Evolutionary conservation across 2,888 invertebrate genomes (phyloP).

Genomic region (Limnephilus auricula): DNA sequence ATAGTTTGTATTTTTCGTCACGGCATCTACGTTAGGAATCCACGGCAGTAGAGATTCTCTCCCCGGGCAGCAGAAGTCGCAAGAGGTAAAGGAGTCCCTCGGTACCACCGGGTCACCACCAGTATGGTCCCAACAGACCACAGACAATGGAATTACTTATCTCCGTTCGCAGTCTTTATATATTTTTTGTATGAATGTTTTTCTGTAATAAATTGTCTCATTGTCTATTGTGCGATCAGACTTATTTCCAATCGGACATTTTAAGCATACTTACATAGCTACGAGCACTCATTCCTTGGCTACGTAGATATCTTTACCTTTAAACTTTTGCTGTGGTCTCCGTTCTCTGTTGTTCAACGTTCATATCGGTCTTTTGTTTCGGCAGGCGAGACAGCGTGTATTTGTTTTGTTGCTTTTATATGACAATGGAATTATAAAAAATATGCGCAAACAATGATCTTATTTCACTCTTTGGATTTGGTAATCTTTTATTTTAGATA

Average conservation of each 20-base stretch:
- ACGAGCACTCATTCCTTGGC: conserved; percentile 36
- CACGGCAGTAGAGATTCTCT: background rate
- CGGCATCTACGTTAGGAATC: background rate
- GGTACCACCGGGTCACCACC: conserved; percentile 58
- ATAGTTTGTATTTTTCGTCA: background rate
- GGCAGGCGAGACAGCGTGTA: conserved; percentile 20
- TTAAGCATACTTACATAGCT: conserved; percentile 49
- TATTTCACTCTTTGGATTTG: background rate
- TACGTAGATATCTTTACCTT: conserved; percentile 48
- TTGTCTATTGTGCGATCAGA: conserved; percentile 66
- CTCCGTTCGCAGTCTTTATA: conserved; percentile 60
- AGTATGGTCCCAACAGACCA: conserved; percentile 57
- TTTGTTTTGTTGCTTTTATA: conserved; percentile 28
- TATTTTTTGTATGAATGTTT: conserved; percentile 64
- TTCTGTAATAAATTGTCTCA: conserved; percentile 66
- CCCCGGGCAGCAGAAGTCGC: background rate
- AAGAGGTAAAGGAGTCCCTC: background rate
- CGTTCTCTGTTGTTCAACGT: background rate
- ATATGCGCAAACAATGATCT: conserved; percentile 22
- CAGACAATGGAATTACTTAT: conserved; percentile 66
- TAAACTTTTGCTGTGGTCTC: conserved; percentile 45
- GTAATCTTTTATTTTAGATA: conserved; percentile 2
- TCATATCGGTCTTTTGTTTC: conserved; percentile 36
- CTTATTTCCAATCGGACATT: conserved; percentile 64
- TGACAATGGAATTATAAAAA: conserved; percentile 39